Percentiles rank a stretch among this genome's conserved stretches.
Evolutionary conservation across 2,888 invertebrate genomes (phyloP).

Genomic region (Dolichopus griseipennis): DNA sequence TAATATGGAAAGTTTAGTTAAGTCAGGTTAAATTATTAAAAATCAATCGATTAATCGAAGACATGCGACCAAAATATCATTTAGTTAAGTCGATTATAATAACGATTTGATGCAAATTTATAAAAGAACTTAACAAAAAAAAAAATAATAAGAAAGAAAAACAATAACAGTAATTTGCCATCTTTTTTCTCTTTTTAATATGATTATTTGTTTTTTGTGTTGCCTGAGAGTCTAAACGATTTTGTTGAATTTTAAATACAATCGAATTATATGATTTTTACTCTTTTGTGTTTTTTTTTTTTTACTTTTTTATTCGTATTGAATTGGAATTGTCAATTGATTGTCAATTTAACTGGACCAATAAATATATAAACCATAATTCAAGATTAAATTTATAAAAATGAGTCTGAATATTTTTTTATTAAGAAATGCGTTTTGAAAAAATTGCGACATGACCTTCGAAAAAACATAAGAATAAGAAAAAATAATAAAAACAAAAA

Average conservation of each 20-base stretch:
- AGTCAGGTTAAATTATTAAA: neutral
- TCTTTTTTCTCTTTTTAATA: neutral
- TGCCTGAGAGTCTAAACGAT: neutral
- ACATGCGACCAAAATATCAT: conserved; percentile 2
- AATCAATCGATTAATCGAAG: neutral
- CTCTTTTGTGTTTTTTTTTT: too few relatives aligned
- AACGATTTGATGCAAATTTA: neutral
- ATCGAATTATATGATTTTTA: too few relatives aligned
- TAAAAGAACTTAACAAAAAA: neutral
- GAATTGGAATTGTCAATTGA: neutral
- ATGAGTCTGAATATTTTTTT: neutral
- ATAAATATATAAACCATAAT: neutral
- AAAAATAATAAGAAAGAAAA: neutral
- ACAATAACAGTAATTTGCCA: conserved; percentile 6
- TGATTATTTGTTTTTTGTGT: neutral
- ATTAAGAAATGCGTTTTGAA: neutral
- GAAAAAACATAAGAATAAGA: neutral
- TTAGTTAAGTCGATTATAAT: conserved; percentile 6
- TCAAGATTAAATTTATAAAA: neutral
- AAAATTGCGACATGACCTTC: neutral
- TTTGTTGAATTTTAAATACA: too few relatives aligned
- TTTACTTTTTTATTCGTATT: neutral
- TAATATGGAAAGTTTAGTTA: neutral
- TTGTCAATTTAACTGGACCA: neutral
- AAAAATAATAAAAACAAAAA: neutral